These are phyloP conservation scores for Doris montereyensis DNA, from an alignment of 2,888 invertebrate genomes.

Conservation along the genomic window DNA sequence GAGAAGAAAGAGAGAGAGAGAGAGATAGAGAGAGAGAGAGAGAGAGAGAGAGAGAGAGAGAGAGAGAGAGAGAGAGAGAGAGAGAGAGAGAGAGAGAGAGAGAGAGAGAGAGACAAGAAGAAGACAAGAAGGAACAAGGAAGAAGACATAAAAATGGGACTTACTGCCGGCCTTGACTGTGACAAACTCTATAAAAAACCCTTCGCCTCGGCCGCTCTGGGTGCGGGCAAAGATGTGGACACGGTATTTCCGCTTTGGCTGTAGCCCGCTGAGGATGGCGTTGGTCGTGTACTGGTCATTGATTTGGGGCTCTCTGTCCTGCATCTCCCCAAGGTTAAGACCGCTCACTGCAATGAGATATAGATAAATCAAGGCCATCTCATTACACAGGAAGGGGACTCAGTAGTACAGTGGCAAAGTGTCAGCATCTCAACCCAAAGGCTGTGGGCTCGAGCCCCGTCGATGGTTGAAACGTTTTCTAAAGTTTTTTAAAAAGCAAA, in stretches of 20 bases:
- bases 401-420: no score
- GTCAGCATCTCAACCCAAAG: no score
- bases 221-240: constrained; percentile 87
- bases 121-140: neutral
- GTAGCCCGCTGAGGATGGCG: constrained; percentile 88
- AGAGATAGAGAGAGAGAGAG: no score
- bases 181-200: constrained; percentile 69
- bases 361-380: no score
- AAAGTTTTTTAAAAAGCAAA: no score
- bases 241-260: constrained; percentile 89
- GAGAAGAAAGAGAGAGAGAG: no score
- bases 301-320: constrained; percentile 84
- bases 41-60: neutral
- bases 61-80: neutral
- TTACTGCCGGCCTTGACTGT: constrained; percentile 60
- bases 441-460: no score
- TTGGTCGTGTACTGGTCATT: constrained; percentile 82
- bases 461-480: no score
- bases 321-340: constrained; percentile 74
- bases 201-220: constrained; percentile 88
- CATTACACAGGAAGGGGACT: no score
- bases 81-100: neutral
- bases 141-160: constrained; percentile 29
- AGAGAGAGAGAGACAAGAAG: neutral
- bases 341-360: constrained; percentile 73